Evolutionary conservation across 2,113 vertebrate genomes (phyloP), one percentile per base, ranked within the genome.

Genomic region (Pelecanus crispus): DNA sequence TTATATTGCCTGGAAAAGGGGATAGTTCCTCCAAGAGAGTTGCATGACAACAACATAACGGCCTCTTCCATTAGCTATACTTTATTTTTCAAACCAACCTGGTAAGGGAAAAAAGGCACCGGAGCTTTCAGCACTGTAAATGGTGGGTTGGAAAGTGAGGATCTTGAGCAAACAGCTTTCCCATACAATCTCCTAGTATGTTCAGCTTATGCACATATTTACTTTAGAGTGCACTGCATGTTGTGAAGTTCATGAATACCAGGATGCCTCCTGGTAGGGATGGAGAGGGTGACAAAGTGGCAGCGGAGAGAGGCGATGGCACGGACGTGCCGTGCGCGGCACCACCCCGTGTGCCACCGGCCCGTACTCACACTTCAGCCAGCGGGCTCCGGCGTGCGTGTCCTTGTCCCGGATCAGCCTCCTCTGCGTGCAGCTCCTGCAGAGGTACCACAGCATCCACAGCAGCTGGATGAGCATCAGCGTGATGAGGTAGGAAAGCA

Each of bases 361-460:
- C 28, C 53, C 1, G 28, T 89, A 98, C 98, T 98, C 95, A 99
- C 99, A 99, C 98, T 98, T 98, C 65, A 99, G 98, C 99, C 99
- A 99, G 87, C 98, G 98, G 45, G 99, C 99, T 36, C 99, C 99
- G 2, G 99, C 99, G 34, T 99, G 98, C 0, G 97, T 98, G 89
- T 99, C 99, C 92, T 98, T 99, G 86, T 98, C 99, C 5, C 97
- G 98, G 79, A 98, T 95, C 61, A 98, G 81, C 88, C 97, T 98
- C 79, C 98, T 98, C 70, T 97, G 98, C 29, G 98, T 98, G 91
- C 97, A 95, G 96, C 98, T 98, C 92, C 98, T 98, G 95, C 98
- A 97, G 84, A 98, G 98, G 98, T 99, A 99, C 99, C 99, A 99
- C 92, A 99, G 96, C 99, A 99, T 99, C 99, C 99, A 99, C 63